Evolutionary conservation across 2,113 vertebrate genomes (phyloP), one percentile per base, ranked within the genome.

Genomic region (Phyllostomus hastatus): DNA sequence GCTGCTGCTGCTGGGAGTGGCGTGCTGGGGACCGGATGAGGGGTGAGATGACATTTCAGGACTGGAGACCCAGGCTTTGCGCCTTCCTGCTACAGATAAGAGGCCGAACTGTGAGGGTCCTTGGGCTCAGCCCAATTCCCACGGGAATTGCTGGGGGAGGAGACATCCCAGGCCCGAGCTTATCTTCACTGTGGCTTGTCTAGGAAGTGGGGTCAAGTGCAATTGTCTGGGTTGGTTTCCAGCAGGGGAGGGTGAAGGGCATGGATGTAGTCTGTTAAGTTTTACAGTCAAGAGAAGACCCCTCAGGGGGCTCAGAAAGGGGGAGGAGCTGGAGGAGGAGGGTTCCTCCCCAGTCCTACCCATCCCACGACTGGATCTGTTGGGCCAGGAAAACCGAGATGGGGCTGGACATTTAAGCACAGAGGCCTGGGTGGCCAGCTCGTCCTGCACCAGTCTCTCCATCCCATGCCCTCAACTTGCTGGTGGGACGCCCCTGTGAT

Each of bases 201-300:
- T 80, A 89, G 82, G 84, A 94, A 97, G 96, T 69, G 86, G 94
- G 97, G 97, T 98, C 97, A 97, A 97, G 96, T 94, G 64, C 54
- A 50, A 96, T 95, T 95, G 94, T 98, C 97, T 97, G 97, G 91
- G 66, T 97, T 94, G 83, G 76, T 95, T 97, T 94, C 94, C 83
- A 97, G 88, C 57, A 61, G 70, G 50, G 79, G 70, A 88, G 96
- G 35, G 61, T 80, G 48, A 88, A 93, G 61, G 85, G 78, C 87
- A 38, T 8, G 3, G 70, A 59, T 14, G 22, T 41, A 80, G 52
- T 92, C 94, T 90, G 96, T 61, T 59, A 94, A 85, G 81, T 88
- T 81, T 79, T 59, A 12, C 80, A 16, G 17, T 88, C 24, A 46
- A 94, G n/a, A 46, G 78, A 76, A 72, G 54, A 92, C 7, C 75